Conservation (phyloP, 2,113 vertebrate species). For the Meriones unguiculatus region DNA sequence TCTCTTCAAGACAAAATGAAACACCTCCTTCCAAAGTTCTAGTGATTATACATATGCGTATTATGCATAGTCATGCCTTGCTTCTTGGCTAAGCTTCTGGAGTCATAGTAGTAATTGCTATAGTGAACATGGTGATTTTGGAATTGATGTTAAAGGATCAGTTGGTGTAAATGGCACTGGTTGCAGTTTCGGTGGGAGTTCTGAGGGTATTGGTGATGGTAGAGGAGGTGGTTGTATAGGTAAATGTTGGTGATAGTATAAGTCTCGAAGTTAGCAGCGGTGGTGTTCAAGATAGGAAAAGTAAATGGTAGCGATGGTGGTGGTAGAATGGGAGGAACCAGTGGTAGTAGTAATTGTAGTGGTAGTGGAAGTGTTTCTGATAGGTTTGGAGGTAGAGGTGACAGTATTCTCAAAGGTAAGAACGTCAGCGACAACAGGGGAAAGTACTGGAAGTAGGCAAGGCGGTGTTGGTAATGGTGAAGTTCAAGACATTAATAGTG, state of each 20-base stretch:
- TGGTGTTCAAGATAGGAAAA: not conserved
- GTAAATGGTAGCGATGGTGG: too few species aligned
- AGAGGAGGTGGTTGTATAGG: not conserved
- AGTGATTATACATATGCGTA: not conserved
- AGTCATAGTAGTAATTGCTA: not conserved
- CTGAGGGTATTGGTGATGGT: too few species aligned
- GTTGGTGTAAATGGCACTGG: not conserved
- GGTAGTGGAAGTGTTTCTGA: not conserved
- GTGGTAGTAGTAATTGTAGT: too few species aligned
- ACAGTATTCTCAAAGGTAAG: not conserved
- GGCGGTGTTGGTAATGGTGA: not conserved
- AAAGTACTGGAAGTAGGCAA: not conserved
- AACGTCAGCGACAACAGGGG: not conserved
- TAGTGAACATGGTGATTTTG: not conserved
- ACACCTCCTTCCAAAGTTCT: not conserved
- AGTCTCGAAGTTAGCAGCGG: not conserved
- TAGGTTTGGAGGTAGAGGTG: not conserved
- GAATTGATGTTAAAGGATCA: not conserved
- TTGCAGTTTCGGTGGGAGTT: not conserved
- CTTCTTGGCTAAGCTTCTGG: not conserved
- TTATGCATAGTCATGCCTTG: not conserved
- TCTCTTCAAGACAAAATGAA: not conserved
- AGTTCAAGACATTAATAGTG: not conserved
- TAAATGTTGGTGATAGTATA: not conserved
- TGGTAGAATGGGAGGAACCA: fast-evolving